phyloP scores from a whole-genome alignment of 2,797 vertebrate species.

The Nasua narica region DNA sequence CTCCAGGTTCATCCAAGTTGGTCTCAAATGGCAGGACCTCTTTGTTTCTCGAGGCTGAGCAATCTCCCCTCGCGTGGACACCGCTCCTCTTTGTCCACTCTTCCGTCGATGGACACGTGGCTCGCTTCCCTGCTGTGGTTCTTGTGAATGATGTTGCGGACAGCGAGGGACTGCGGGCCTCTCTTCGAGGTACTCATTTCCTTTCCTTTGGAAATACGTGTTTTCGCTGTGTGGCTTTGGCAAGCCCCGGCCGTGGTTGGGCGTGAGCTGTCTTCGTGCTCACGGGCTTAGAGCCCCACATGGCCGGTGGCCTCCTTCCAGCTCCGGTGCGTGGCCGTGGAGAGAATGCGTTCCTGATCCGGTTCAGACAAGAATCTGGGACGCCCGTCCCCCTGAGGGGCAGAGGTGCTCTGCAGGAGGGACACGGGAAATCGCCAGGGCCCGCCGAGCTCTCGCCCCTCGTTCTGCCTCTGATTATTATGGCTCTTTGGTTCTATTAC shows the following conservation, averaged over 20 bases:
- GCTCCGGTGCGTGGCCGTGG: accelerated
- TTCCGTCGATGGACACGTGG: accelerated
- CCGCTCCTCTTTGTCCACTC: too few species aligned
- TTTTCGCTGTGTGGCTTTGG: background rate
- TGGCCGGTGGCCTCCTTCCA: background rate
- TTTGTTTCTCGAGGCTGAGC: background rate
- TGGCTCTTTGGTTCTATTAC: too few species aligned
- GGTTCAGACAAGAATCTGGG: too few species aligned
- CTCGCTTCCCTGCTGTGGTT: too few species aligned
- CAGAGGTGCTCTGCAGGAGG: background rate
- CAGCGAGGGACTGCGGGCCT: accelerated
- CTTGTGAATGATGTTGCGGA: accelerated
- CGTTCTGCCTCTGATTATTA: background rate
- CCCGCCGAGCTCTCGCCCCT: background rate
- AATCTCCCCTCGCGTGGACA: accelerated
- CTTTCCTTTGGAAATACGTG: accelerated
- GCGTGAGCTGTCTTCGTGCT: accelerated
- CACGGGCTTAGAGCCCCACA: accelerated
- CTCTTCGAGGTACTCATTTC: background rate
- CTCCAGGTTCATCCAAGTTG: background rate
- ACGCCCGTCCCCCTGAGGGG: too few species aligned
- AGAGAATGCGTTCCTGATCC: background rate
- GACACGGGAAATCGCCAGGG: accelerated
- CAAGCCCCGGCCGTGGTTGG: accelerated
- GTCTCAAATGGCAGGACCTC: background rate